Evolutionary conservation across 2,113 vertebrate species (phyloP).

Genomic region (Collichthys lucidus): DNA sequence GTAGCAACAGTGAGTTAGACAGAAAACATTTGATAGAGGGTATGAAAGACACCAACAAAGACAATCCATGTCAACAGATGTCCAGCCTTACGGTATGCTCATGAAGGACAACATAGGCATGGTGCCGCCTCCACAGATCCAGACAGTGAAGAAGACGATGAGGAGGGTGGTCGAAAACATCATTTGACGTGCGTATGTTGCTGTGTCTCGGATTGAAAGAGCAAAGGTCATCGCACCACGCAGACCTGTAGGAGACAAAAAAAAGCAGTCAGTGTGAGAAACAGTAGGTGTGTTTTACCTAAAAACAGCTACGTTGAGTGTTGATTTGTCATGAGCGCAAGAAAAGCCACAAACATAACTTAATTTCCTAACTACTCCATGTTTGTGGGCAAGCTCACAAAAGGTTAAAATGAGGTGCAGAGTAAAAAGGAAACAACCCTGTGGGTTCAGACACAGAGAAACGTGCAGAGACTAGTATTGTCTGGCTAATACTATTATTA

Average conservation of each 20-base stretch:
- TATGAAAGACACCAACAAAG: background rate
- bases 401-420: background rate
- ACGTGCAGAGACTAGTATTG: background rate
- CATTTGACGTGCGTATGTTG: conserved; percentile 94
- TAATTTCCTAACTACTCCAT: background rate
- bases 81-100: conserved; percentile 87
- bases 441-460: background rate
- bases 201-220: conserved; percentile 95
- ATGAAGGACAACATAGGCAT: conserved; percentile 94
- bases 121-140: conserved; percentile 96
- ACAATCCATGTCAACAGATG: background rate
- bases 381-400: background rate
- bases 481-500: background rate
- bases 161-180: conserved; percentile 97
- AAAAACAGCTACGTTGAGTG: too few relatives aligned
- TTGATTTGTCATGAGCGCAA: too few relatives aligned
- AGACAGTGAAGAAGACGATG: conserved; percentile 97
- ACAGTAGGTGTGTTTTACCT: background rate
- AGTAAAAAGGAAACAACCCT: background rate
- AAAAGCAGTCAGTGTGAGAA: background rate
- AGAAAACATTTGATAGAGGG: background rate
- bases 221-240: conserved; percentile 98
- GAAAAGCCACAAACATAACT: too few relatives aligned
- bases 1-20: background rate
- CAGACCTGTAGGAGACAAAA: conserved; percentile 83